These are phyloP conservation scores for Pristionchus mayeri DNA, from an alignment of 2,888 invertebrate species.

Conservation along the genomic window DNA sequence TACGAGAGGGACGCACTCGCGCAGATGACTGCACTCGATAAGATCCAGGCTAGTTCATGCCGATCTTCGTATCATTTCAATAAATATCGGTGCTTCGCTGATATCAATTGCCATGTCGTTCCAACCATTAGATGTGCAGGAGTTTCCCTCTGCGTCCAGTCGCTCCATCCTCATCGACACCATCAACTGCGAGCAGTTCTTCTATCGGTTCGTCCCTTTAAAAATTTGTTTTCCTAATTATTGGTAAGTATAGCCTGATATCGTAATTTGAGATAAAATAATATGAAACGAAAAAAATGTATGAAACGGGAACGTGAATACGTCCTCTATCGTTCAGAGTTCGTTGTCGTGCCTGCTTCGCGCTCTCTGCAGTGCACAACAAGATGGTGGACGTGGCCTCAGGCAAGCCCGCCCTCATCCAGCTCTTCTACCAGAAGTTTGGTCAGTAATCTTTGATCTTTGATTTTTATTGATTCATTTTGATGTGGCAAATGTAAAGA, in stretches of 20 bases:
- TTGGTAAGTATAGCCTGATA: background rate
- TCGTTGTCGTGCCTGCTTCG: conserved; percentile 71
- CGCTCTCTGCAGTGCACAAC: conserved; percentile 69
- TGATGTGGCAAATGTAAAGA: too few relatives aligned
- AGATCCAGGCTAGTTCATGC: conserved; percentile 25
- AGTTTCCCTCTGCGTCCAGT: conserved; percentile 90
- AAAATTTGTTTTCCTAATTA: background rate
- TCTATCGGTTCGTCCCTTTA: conserved; percentile 66
- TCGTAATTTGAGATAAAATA: too few relatives aligned
- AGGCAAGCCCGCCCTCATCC: conserved; percentile 49
- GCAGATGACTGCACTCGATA: conserved; percentile 75
- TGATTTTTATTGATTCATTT: background rate
- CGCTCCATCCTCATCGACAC: conserved; percentile 91
- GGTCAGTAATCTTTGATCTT: conserved; percentile 25
- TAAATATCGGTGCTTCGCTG: too few relatives aligned
- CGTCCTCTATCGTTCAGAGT: conserved; percentile 57
- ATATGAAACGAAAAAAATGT: too few relatives aligned
- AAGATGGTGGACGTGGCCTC: conserved; percentile 77
- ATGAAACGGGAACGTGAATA: too few relatives aligned
- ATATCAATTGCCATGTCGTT: too few relatives aligned
- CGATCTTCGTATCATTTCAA: too few relatives aligned
- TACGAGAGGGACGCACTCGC: conserved; percentile 98
- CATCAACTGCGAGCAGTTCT: conserved; percentile 88
- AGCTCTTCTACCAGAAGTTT: conserved; percentile 53
- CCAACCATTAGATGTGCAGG: too few relatives aligned